Conservation (phyloP, 35 echinoderm and acorn worm species). For the Heliocidaris erythrogramma region DNA sequence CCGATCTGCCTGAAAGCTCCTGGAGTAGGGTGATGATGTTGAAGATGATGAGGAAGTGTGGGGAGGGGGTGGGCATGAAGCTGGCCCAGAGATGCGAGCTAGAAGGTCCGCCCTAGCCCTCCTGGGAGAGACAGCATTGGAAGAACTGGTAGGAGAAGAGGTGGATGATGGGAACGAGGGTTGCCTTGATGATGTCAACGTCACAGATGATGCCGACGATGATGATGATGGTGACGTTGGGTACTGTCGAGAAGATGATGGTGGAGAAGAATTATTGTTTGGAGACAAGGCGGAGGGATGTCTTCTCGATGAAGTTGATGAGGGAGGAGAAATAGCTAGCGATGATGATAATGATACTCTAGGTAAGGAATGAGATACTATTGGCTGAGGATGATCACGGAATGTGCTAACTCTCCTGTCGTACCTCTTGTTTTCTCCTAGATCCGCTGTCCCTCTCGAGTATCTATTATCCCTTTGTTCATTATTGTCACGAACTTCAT, state of each 20-base stretch:
- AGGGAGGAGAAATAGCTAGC: constrained; percentile 3
- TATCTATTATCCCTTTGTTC: not conserved
- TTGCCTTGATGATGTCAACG: not conserved
- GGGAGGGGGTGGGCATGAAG: not conserved
- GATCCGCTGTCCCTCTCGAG: not conserved
- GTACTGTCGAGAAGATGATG: not conserved
- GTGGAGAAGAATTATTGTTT: not conserved
- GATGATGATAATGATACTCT: not conserved
- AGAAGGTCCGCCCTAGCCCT: not conserved
- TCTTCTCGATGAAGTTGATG: not conserved
- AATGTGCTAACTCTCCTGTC: constrained; percentile 1
- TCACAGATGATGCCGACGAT: not conserved
- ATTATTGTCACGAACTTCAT: not conserved
- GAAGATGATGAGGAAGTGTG: not conserved
- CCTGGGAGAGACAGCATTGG: not conserved
- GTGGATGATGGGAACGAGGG: not conserved
- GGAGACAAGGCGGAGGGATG: not conserved
- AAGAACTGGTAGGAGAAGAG: not conserved
- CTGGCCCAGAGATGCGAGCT: not conserved
- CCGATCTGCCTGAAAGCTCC: not conserved
- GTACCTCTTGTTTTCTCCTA: not conserved
- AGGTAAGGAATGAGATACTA: constrained; percentile 10
- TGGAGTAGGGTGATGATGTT: not conserved
- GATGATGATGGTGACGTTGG: not conserved
- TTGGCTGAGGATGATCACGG: constrained; percentile 7